Evolutionary conservation across 2,113 vertebrate genomes (phyloP).

Genomic region (Notarius lentiginosus): DNA sequence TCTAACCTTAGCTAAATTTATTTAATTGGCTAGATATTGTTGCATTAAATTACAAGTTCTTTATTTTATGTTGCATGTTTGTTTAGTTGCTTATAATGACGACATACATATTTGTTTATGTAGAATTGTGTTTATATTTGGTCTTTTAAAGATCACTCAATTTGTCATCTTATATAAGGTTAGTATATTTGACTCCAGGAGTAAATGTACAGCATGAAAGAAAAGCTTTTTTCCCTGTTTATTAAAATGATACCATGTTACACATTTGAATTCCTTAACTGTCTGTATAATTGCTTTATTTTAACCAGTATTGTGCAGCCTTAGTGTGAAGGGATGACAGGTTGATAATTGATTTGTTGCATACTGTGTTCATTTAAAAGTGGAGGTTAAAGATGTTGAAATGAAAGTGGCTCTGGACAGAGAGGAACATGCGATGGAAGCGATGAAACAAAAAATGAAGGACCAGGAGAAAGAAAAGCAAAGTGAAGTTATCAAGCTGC

Average conservation of each 20-base stretch:
- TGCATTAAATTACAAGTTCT: not conserved
- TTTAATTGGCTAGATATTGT: not conserved
- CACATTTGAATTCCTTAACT: not conserved
- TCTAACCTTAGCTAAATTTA: no score
- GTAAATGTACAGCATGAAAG: not conserved
- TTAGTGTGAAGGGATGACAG: not conserved
- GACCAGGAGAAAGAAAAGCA: constrained; percentile 85
- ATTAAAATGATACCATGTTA: not conserved
- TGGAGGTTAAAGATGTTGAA: constrained; percentile 78
- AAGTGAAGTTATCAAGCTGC: constrained; percentile 85
- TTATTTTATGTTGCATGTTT: not conserved
- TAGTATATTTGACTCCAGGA: no score
- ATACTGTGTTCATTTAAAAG: constrained; percentile 62
- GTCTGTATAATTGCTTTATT: not conserved
- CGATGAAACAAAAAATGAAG: constrained; percentile 78
- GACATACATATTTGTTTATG: not conserved
- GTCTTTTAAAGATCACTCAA: no score
- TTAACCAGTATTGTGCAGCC: not conserved
- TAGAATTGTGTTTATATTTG: not conserved
- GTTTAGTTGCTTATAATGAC: not conserved
- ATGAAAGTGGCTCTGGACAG: constrained; percentile 69
- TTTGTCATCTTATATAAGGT: no score
- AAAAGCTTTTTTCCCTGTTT: not conserved
- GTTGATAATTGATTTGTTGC: not conserved
- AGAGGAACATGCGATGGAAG: constrained; percentile 78